phyloP scores from a whole-genome alignment of 2,888 invertebrate species.

The Globia sparganii region DNA sequence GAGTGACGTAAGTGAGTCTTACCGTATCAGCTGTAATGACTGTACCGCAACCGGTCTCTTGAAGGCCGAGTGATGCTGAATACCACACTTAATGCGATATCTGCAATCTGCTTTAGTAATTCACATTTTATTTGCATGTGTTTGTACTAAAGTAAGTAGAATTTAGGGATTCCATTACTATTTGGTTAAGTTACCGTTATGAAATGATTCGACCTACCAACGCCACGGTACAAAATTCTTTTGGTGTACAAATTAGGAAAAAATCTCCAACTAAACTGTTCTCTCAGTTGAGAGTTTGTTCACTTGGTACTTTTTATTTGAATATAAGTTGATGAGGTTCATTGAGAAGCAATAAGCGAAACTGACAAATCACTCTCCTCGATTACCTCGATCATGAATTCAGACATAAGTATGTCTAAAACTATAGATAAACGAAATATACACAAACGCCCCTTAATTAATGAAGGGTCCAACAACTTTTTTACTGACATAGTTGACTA shows the following conservation, averaged over 20 bases:
- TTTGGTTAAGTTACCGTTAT: background rate
- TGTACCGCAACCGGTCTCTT: constrained; percentile 68
- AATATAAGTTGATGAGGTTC: background rate
- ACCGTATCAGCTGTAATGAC: constrained; percentile 70
- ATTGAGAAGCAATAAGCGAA: constrained; percentile 5
- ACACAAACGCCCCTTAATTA: background rate
- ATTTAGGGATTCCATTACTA: background rate
- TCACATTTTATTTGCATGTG: constrained; percentile 39
- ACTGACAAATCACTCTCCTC: constrained; percentile 10
- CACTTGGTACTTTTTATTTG: background rate
- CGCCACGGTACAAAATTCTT: background rate
- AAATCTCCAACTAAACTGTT: background rate
- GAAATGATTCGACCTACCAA: background rate
- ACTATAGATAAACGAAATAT: constrained; percentile 4
- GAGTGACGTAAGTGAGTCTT: constrained; percentile 70
- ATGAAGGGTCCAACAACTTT: background rate
- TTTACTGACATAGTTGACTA: background rate
- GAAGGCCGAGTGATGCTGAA: constrained; percentile 68
- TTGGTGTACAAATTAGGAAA: background rate
- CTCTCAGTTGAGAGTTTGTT: background rate
- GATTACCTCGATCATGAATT: constrained; percentile 4
- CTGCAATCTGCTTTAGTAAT: constrained; percentile 43
- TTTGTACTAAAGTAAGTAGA: background rate
- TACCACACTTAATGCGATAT: constrained; percentile 50
- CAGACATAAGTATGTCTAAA: background rate